Base-by-base conservation (phyloP, 2,797 vertebrate genomes). In the Gephyroberyx darwinii region DNA sequence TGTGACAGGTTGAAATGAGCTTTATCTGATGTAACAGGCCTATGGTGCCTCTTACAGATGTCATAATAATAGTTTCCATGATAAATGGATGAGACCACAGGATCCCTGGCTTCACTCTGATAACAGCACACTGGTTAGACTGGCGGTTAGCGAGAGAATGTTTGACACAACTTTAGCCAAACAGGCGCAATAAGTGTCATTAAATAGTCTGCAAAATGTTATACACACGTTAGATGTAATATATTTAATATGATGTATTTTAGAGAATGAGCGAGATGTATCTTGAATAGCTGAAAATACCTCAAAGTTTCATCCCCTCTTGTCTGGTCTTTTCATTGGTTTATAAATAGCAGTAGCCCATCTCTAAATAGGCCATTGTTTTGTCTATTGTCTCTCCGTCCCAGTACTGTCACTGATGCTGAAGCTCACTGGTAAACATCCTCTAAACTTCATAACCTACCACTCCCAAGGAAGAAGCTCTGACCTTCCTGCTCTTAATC, bases 331-430 rank as follows among this genome's bases (percentile, higher is more conserved):
- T 74, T 45, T 48, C 35, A 3, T 20, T 47, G 60, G 19, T 78
- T 86, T 90, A 91, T 84, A 80, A 91, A 92, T 90, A 92, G 74
- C 75, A 72, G 20, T 65, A 75, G 78, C 84, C 78, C 84, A 81
- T 90, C 84, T 87, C 81, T 90, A 90, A 89, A 91, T 91, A 90
- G 88, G 75, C 76, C 82, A 87, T 87, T 91, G 87, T 89, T 84
- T 86, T 66, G 82, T 90, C 85, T 80, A 84, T 91, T 91, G 88
- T 91, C 75, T 88, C 69, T 75, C 75, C 65, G 77, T 84, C 75
- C 71, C 56, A 22, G 56, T 74, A 53, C 75, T 86, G 87, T 86
- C 78, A 59, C 57, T 74, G 72, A 88, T 80, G 83, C 81, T 86
- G 80, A 85, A 78, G 55, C 70, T 1, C 41, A 65, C 57, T 35